Base-by-base conservation (phyloP, 2,113 vertebrate genomes). In the Peromyscus polionotus region DNA sequence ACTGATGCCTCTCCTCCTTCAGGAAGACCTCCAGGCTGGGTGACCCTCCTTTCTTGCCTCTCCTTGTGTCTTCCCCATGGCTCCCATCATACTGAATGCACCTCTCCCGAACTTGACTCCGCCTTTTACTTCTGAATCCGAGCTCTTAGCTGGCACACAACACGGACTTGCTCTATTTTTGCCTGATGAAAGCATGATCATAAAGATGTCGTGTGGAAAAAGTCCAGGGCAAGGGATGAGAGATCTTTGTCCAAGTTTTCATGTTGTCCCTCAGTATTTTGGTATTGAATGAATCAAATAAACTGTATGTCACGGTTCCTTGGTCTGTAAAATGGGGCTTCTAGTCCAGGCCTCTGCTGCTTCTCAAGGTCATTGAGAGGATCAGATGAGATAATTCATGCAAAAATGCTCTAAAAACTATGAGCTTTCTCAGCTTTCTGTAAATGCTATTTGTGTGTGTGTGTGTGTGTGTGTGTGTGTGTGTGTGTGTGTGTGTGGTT, bases 321-420 rank as follows among this genome's bases (percentile, higher is more conserved):
- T 19, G 9, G 59, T 54, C 80, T 80, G 7, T 77, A 70, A 92
- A 80, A 59, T 81, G 81, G 76, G 8, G 1, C 3, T 65, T 80
- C 72, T 61, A 19, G 36, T 67, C 77, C 33, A 61, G 90, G 67
- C 9, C 19, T 95, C 91, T 39, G 28, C 77, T 45, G 59, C 28
- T 4, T 73, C 39, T 87, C 93, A 94, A 91, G 95, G 92, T 95
- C 91, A 95, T 59, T 3, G 33, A 93, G 65, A 86, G 31, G 65
- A 79, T 86, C 65, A 91, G 87, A 83, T 72, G 76, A 86, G 83
- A 80, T 67, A 86, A 95, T 77, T 22, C 33, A 39, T 59, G 51
- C n/a, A 89, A 81, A 95, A 77, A 72, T 92, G 33, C 91, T 95
- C 87, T 65, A 83, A 90, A 83, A 93, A 90, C 72, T 45, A 28